Base-by-base conservation (phyloP, 2,888 invertebrate species). In the Plebejus anna region DNA sequence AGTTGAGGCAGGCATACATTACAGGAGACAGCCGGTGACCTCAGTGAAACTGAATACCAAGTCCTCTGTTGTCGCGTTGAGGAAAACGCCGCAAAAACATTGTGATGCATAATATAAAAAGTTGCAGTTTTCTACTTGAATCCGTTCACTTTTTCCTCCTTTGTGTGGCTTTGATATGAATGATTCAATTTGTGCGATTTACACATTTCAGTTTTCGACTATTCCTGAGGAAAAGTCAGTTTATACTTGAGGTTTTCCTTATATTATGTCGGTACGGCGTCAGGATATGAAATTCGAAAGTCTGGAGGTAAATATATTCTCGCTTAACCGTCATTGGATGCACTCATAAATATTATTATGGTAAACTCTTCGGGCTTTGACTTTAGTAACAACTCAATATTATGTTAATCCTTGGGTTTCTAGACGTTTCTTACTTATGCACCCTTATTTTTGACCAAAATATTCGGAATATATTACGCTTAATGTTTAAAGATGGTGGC, bases 1-100 rank as follows among this genome's bases (percentile, higher is more conserved):
- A 90, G 90, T 78, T 80, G 85, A 84, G 91, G 91, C 90, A 88
- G 90, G 55, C 73, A 73, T 73, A 55, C 55, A 51, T 51, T 51
- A 73, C 55, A 22, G 55, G 55, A 73, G 66, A 32, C 36, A 47
- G 51, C 42, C 16, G 32, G 42, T 73, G 51, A 73, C 73, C 73
- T 13, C 73, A 73, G 73, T 55, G 73, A 16, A 73, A 73, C 28
- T 32, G 51, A 28, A 73, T 73, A 51, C 32, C 66, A 55, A 32
- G 73, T 51, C 55, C 73, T 55, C 32, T 47, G 11, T 32, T 51
- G 9, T 47, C 55, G 32, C n/a, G 13, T 73, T 73, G 55, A 73
- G 73, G 73, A 73, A 73, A 73, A 55, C 28, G 32, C 32, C 2
- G 47, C 72, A 42, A 73, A 73, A 73, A 73, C 16, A 55, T 55